Conservation (phyloP, 2,888 invertebrate species). For the Bombylius discolor region DNA sequence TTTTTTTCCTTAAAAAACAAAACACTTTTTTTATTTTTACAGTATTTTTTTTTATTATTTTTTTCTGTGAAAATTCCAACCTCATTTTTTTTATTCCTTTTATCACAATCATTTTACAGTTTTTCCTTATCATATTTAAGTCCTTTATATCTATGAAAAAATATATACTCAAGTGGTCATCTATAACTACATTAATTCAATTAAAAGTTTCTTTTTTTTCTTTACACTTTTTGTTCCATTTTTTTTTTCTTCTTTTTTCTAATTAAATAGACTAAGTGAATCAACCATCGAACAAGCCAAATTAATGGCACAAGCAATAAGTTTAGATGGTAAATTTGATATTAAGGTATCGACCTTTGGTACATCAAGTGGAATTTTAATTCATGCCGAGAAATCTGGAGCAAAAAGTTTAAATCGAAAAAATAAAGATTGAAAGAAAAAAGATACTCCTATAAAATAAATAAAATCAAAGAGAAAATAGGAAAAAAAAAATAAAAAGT, state of each 20-base stretch:
- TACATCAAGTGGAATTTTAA: conserved; percentile 26
- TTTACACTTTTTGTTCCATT: neutral
- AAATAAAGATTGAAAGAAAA: conserved; percentile 17
- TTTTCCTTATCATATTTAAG: no score
- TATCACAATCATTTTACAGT: neutral
- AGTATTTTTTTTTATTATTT: no score
- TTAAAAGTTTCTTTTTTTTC: no score
- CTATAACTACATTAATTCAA: no score
- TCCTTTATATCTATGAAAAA: no score
- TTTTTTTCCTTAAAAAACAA: no score
- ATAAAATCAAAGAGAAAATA: no score
- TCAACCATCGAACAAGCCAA: conserved; percentile 27
- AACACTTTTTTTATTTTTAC: no score
- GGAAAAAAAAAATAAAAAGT: no score
- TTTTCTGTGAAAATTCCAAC: no score
- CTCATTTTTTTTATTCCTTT: neutral
- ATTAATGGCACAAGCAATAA: conserved; percentile 26
- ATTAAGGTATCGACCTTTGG: conserved; percentile 27
- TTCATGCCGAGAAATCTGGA: conserved; percentile 26
- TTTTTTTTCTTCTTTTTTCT: neutral
- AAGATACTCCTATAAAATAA: neutral
- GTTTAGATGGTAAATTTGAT: conserved; percentile 27
- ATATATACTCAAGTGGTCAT: no score
- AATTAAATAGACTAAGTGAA: conserved; percentile 22
- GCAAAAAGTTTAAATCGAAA: conserved; percentile 24